Evolutionary conservation across 2,797 vertebrate genomes (phyloP).

Genomic region (Balearica regulorum): DNA sequence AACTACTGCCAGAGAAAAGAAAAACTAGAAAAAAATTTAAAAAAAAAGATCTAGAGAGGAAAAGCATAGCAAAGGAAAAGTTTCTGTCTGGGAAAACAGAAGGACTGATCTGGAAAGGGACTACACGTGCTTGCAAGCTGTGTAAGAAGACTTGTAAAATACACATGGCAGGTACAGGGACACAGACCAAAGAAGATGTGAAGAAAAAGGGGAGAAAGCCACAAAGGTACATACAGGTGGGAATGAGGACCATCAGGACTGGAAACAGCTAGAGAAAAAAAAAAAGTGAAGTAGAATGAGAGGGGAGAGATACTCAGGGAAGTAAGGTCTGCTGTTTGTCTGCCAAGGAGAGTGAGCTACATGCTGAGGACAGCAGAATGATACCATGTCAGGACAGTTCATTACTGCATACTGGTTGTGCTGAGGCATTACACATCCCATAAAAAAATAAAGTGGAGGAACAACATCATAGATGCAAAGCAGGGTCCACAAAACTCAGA

Average conservation of each 20-base stretch:
- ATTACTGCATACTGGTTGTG: background rate
- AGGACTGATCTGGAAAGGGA: background rate
- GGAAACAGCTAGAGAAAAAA: background rate
- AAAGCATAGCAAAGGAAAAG: background rate
- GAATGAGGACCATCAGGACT: background rate
- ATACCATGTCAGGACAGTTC: background rate
- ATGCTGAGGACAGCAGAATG: background rate
- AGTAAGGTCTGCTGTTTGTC: slow-evolving; percentile 28
- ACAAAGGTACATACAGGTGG: background rate
- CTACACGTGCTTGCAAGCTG: background rate
- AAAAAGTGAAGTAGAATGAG: background rate
- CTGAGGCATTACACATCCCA: background rate
- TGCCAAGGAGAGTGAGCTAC: background rate
- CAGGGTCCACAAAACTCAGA: background rate
- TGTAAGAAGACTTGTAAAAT: background rate
- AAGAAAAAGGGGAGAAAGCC: background rate
- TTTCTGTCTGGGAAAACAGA: background rate
- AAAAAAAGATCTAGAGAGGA: background rate
- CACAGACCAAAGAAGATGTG: background rate
- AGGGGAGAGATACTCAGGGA: background rate
- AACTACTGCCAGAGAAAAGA: background rate
- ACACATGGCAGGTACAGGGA: background rate
- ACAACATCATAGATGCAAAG: background rate
- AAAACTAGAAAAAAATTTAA: background rate
- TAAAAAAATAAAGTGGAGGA: background rate